Evolutionary conservation across 2,113 vertebrate genomes (phyloP).

Genomic region (Dasyprocta punctata): DNA sequence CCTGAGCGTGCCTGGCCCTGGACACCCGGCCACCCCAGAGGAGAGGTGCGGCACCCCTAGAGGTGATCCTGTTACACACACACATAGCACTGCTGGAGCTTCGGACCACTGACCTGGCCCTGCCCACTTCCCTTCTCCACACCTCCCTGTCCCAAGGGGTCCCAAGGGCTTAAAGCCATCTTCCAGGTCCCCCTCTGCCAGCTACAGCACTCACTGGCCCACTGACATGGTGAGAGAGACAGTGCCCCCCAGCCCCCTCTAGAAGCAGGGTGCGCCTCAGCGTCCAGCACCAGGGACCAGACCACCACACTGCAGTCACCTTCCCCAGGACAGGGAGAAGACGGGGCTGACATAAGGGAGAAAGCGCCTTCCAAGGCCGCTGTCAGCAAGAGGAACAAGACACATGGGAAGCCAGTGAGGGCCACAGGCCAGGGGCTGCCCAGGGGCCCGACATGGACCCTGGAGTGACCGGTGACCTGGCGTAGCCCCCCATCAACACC

Average conservation of each 20-base stretch:
- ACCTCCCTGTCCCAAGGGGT: no score
- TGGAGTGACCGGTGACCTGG: not conserved
- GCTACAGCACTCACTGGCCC: not conserved
- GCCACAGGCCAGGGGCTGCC: not conserved
- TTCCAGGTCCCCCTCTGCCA: not conserved
- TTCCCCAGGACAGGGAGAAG: not conserved
- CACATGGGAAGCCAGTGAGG: not conserved
- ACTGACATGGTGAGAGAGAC: not conserved
- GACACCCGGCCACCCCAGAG: not conserved
- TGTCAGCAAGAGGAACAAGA: not conserved
- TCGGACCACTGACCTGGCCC: not conserved
- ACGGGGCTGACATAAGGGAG: not conserved
- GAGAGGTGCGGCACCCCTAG: not conserved
- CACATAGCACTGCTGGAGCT: not conserved
- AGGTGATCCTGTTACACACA: not conserved
- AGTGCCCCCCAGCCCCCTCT: not conserved
- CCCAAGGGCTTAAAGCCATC: not conserved
- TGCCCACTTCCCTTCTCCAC: not conserved
- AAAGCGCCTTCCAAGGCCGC: not conserved
- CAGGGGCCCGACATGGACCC: not conserved
- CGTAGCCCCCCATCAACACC: not conserved
- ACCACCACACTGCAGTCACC: not conserved
- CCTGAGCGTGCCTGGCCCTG: not conserved
- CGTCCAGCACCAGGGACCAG: not conserved
- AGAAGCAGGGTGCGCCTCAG: not conserved